Percentiles rank a stretch among this genome's conserved stretches.
Evolutionary conservation across 2,797 vertebrate species (phyloP).

Genomic region (Peromyscus nudipes): DNA sequence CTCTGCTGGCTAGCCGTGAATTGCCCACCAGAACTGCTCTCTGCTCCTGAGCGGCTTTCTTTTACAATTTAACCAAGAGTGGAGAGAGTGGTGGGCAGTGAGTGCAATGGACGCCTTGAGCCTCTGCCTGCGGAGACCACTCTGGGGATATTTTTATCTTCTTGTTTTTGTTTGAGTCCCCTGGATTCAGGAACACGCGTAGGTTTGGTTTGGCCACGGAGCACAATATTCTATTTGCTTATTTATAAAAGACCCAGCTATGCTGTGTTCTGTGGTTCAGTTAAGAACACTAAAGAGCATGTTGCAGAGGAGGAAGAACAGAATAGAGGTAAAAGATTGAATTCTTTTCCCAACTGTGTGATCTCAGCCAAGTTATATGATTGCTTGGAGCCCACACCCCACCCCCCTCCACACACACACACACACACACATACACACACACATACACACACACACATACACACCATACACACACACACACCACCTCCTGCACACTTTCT

Average conservation of each 20-base stretch:
- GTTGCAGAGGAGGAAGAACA: background rate
- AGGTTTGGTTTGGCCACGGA: background rate
- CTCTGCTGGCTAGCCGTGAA: background rate
- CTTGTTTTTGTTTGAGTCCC: background rate
- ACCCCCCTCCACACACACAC: background rate
- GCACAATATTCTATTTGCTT: background rate
- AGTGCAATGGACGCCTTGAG: background rate
- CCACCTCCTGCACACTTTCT: background rate
- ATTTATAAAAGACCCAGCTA: constrained; percentile 20
- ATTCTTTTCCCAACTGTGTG: background rate
- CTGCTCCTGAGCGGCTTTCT: background rate
- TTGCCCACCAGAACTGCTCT: background rate
- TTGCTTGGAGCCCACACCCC: background rate
- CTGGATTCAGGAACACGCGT: background rate
- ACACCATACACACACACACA: background rate
- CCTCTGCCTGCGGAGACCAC: background rate
- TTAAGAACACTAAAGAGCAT: background rate
- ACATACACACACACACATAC: background rate
- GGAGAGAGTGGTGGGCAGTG: background rate
- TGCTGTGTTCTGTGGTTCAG: background rate
- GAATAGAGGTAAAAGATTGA: background rate
- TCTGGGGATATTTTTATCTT: background rate
- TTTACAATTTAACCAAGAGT: background rate
- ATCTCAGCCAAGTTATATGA: background rate
- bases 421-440: too few species aligned